These are phyloP conservation scores for Leptinotarsa texana DNA, from an alignment of 1,140 invertebrate genomes.

Conservation along the genomic window DNA sequence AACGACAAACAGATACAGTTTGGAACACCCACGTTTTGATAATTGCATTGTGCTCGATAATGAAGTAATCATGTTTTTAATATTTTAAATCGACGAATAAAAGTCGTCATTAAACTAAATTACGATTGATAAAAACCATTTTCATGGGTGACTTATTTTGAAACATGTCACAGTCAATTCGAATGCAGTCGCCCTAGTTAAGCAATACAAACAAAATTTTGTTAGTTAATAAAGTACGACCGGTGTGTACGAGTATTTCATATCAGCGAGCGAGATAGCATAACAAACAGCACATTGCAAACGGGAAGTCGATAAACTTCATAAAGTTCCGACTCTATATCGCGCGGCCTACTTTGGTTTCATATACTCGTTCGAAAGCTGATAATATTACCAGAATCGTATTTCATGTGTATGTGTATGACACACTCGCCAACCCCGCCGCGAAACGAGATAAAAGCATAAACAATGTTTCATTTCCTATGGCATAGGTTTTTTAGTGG, in stretches of 20 bases:
- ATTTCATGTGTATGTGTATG: not conserved
- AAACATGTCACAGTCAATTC: no score
- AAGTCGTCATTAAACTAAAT: no score
- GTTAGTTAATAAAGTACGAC: not conserved
- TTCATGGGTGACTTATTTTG: no score
- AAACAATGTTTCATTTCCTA: no score
- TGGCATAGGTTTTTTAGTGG: not conserved
- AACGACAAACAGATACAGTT: no score
- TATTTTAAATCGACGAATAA: no score
- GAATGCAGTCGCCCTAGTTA: not conserved
- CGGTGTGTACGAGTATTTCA: not conserved
- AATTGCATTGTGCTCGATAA: no score
- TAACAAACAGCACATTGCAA: not conserved
- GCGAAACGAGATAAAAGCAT: not conserved
- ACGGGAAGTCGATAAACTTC: conserved; percentile 7
- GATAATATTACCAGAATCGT: not conserved
- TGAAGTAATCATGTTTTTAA: no score
- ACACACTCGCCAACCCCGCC: not conserved
- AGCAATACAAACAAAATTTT: not conserved
- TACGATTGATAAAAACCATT: no score
- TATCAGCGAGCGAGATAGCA: not conserved
- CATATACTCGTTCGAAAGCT: not conserved
- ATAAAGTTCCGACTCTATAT: conserved; percentile 1
- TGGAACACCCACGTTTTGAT: no score
- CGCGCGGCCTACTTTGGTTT: not conserved